Conservation (phyloP, 2,113 vertebrate species). For the Menura novaehollandiae region DNA sequence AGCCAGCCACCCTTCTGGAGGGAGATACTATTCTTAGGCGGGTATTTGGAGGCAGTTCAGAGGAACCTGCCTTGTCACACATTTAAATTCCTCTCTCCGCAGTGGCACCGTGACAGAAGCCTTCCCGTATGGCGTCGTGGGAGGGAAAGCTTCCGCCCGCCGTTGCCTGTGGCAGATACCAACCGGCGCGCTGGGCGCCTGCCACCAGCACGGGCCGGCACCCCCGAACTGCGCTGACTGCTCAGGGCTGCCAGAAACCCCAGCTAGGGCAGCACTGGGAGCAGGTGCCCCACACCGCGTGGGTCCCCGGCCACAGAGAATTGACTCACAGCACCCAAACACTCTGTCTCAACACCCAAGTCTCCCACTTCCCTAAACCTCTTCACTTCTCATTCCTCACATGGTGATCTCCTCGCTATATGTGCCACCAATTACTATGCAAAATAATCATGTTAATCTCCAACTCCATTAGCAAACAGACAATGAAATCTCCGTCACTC, state of each 20-base stretch:
- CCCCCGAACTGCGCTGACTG: accelerated
- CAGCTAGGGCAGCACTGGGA: neutral
- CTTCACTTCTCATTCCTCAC: neutral
- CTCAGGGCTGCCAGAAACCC: accelerated
- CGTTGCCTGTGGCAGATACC: neutral
- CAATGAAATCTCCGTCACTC: neutral
- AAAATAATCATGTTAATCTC: neutral
- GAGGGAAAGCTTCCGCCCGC: slow-evolving; percentile 10
- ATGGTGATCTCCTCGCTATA: neutral
- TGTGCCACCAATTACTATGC: neutral
- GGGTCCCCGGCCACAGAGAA: neutral
- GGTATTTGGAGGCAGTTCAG: neutral
- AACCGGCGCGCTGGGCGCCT: neutral
- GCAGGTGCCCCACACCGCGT: accelerated
- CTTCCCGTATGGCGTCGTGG: neutral
- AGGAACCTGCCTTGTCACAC: slow-evolving; percentile 15
- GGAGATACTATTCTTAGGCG: neutral
- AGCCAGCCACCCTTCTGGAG: neutral
- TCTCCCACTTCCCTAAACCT: neutral
- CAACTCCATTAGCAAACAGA: neutral
- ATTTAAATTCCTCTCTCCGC: neutral
- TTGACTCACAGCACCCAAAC: neutral
- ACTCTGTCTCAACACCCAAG: neutral
- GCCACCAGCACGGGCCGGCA: neutral
- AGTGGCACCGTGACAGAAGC: slow-evolving; percentile 16